A percentile compares a stretch with the other conserved stretches of the same genome.
Conservation (phyloP, 1,140 invertebrate species). For the Chelonus insularis region DNA sequence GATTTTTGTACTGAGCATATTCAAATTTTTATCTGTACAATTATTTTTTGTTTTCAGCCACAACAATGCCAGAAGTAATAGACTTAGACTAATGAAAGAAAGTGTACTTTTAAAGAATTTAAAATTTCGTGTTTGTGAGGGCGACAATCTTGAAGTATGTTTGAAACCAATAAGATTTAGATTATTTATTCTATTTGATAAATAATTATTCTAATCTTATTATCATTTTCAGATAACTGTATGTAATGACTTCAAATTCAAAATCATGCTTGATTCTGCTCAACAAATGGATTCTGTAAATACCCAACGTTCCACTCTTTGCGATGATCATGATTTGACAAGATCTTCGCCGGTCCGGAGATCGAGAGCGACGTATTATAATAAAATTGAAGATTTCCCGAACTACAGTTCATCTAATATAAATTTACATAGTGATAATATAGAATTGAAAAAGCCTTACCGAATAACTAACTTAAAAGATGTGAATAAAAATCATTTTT, state of each 20-base stretch:
- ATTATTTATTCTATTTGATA: neutral
- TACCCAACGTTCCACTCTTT: neutral
- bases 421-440: too few species aligned
- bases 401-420: neutral
- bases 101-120: constrained; percentile 40
- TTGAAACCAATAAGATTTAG: too few species aligned
- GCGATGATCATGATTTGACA: neutral
- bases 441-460: too few species aligned
- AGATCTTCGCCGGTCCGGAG: constrained; percentile 19
- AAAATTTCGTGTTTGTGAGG: constrained; percentile 40
- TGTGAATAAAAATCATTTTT: neutral
- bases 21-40: too few species aligned
- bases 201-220: constrained; percentile 2
- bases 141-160: constrained; percentile 42
- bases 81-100: constrained; percentile 46
- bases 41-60: neutral
- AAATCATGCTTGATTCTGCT: too few species aligned
- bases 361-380: neutral
- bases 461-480: too few species aligned
- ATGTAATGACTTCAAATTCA: too few species aligned
- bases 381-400: neutral
- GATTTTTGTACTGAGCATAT: too few species aligned
- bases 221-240: too few species aligned
- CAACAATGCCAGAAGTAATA: constrained; percentile 19
- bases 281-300: constrained; percentile 5